Conservation (phyloP, 1,140 invertebrate species). For the Acromyrmex echinatior region DNA sequence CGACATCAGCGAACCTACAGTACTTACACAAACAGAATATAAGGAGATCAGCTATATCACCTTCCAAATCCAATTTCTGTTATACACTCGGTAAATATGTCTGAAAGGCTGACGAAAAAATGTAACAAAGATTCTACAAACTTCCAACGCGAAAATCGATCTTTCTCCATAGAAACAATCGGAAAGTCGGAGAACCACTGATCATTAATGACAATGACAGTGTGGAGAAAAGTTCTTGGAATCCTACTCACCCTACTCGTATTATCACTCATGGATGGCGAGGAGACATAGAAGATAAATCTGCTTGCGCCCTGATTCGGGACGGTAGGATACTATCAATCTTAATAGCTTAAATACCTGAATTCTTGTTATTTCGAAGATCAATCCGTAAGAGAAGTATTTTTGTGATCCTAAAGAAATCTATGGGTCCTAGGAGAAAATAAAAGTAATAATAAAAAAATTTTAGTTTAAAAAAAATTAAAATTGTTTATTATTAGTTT, state of each 20-base stretch:
- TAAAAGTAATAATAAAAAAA: too few species aligned
- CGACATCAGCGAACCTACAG: background rate
- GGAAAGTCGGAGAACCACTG: background rate
- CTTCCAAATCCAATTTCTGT: background rate
- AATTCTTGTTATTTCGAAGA: background rate
- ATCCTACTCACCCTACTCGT: conserved; percentile 56
- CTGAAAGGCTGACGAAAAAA: background rate
- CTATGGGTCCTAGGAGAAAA: too few species aligned
- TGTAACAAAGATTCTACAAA: background rate
- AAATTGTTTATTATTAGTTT: too few species aligned
- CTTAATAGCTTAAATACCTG: background rate
- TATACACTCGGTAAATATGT: conserved; percentile 63
- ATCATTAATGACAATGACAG: background rate
- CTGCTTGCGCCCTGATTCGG: conserved; percentile 44
- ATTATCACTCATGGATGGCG: conserved; percentile 78
- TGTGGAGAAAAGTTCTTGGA: conserved; percentile 39
- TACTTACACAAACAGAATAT: background rate
- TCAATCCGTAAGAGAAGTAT: background rate
- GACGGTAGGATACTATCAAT: conserved; percentile 68
- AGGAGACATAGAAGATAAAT: background rate
- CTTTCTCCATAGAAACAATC: conserved; percentile 39
- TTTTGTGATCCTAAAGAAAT: too few species aligned
- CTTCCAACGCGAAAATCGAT: conserved; percentile 1
- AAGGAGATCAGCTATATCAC: fast-evolving
- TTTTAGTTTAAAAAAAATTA: too few species aligned